Conservation (phyloP, 2,888 invertebrate species). For the Volucella bombylans region DNA sequence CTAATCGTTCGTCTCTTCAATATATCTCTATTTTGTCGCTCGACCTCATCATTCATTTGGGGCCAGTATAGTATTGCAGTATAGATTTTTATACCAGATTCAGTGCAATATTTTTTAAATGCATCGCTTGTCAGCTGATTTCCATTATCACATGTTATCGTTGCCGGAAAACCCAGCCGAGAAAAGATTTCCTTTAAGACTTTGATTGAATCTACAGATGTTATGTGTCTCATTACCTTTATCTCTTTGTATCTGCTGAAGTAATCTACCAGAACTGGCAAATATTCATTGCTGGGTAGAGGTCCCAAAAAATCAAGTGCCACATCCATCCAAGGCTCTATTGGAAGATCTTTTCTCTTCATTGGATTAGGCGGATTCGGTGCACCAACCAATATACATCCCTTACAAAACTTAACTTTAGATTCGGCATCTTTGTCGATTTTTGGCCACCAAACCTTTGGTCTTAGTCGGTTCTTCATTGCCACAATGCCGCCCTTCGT, state of each 20-base stretch:
- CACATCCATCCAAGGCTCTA: too few species aligned
- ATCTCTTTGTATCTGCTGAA: conserved; percentile 9
- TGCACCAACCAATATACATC: neutral
- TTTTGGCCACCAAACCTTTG: conserved; percentile 10
- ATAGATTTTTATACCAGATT: conserved; percentile 2
- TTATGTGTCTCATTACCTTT: conserved; percentile 5
- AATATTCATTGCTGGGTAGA: conserved; percentile 1
- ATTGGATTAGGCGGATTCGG: too few species aligned
- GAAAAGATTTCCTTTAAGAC: conserved; percentile 5
- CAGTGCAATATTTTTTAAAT: neutral
- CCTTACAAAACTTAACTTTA: conserved; percentile 1
- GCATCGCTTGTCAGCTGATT: neutral
- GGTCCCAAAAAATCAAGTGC: neutral
- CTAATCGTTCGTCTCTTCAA: too few species aligned
- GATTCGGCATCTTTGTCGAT: neutral
- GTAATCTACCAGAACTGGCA: neutral
- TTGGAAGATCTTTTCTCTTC: too few species aligned
- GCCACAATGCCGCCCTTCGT: neutral
- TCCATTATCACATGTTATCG: neutral
- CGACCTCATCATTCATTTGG: neutral
- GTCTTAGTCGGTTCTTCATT: conserved; percentile 11
- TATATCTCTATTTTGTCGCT: too few species aligned
- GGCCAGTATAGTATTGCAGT: neutral
- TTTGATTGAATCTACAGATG: conserved; percentile 1
- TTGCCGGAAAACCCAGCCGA: neutral